Base-by-base conservation (phyloP, 1,140 invertebrate species). In the Antheraea pernyi region DNA sequence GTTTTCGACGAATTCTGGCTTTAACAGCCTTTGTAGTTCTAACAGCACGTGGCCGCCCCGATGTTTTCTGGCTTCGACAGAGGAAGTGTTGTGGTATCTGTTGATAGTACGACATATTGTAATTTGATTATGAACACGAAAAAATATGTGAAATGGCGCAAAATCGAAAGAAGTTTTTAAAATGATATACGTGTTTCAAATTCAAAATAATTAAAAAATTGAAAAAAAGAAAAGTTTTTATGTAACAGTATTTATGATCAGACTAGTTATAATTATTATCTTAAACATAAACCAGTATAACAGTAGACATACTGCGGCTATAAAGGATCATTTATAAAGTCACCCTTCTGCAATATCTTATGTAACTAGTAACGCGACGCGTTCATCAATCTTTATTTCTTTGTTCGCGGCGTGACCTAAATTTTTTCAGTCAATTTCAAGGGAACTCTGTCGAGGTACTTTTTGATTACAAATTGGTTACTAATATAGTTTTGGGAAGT, bases 371-470 rank as follows among this genome's bases (percentile, higher is more conserved):
- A 16, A 53, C 13, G 11, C 16, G 46, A 13, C 6, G 16, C 46
- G 5, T 53, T 11, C 46, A 53, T 53, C 13, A 53, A 53, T 53
- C 46, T 53, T 53, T n/a, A 53, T 53, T 16, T 53, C 46, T 53
- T 53, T 53, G 46, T 53, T 53, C 46, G 46, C 46, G 46, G 46
- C 46, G 13, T 53, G 46, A 53, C 46, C 46, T 53, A 53, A 7
- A 53, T 53, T 53, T 53, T 53, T 53, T 53, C 13, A 53, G 46
- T 53, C 46, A 53, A 53, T 53, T 53, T 53, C 46, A 53, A 53
- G 16, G 46, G 46, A 53, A 53, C 16, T 53, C 16, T n/a, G 46
- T 53, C 46, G 16, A 13, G 6, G 46, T 16, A 9, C 46, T 16
- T 16, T 53, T 16, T 53, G 46, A 53, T 53, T 53, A n/a, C 16